Evolutionary conservation across 2,888 invertebrate species (phyloP).

Genomic region (Petrolisthes manimaculis): DNA sequence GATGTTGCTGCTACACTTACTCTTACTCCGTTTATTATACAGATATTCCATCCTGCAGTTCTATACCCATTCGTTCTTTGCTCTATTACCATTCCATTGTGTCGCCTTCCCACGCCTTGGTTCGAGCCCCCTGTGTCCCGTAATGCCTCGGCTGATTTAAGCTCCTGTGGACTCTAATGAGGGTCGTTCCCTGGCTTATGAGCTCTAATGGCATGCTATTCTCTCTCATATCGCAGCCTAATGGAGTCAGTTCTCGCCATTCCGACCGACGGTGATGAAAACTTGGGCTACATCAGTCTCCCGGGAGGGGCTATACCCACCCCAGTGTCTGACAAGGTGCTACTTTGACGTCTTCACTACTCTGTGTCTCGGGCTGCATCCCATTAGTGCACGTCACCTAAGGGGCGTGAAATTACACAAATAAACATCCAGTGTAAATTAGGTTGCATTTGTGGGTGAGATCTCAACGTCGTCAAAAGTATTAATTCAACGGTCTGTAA

Average conservation of each 20-base stretch:
- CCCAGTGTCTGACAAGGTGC: neutral
- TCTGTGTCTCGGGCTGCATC: neutral
- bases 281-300: conserved; percentile 22
- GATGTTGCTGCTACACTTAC: neutral
- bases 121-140: neutral
- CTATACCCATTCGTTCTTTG: neutral
- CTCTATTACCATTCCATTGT: neutral
- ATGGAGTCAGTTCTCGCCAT: conserved; percentile 24
- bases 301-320: neutral
- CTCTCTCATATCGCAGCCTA: conserved; percentile 19
- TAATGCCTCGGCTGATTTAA: conserved; percentile 7
- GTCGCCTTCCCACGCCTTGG: conserved; percentile 3
- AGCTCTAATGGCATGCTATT: conserved; percentile 25
- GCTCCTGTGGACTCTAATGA: conserved; percentile 14
- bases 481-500: too few relatives aligned
- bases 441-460: neutral
- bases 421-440: neutral
- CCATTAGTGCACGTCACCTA: neutral
- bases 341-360: neutral
- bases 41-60: neutral
- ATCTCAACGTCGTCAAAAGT: neutral
- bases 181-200: conserved; percentile 24
- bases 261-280: conserved; percentile 4
- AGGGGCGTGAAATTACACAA: neutral
- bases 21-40: neutral